A percentile compares a stretch with the other conserved stretches of the same genome.
phyloP scores from a whole-genome alignment of 2,113 vertebrate genomes.

The Eublepharis macularius region DNA sequence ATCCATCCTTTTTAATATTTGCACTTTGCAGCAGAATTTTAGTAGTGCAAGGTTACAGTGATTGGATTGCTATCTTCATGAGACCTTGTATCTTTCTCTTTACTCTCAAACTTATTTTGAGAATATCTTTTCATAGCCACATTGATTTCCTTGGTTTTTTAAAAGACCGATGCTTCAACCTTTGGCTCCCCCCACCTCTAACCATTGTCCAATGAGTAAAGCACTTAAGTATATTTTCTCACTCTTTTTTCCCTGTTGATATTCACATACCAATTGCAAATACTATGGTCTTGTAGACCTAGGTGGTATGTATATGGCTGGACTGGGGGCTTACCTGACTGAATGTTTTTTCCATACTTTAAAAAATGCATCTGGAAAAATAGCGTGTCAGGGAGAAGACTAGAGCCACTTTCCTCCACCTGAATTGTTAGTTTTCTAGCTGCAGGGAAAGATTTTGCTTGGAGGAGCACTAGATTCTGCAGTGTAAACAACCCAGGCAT shows the following conservation, averaged over 20 bases:
- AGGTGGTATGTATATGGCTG: too few relatives aligned
- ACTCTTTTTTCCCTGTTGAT: background rate
- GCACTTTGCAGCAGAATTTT: slow-evolving; percentile 46
- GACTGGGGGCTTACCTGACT: too few relatives aligned
- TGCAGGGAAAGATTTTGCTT: too few relatives aligned
- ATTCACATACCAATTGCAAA: background rate
- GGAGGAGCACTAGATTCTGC: too few relatives aligned
- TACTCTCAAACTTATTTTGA: background rate
- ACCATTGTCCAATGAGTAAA: background rate
- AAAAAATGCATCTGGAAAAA: too few relatives aligned
- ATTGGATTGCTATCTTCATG: slow-evolving; percentile 21
- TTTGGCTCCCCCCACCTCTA: background rate
- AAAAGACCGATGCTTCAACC: background rate
- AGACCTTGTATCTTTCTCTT: slow-evolving; percentile 13
- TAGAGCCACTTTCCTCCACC: too few relatives aligned
- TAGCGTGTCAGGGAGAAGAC: too few relatives aligned
- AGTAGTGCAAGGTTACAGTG: background rate
- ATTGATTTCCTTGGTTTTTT: background rate
- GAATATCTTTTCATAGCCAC: background rate
- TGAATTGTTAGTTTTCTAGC: too few relatives aligned
- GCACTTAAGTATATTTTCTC: background rate
- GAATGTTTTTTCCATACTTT: too few relatives aligned
- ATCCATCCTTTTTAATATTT: slow-evolving; percentile 48
- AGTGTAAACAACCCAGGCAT: too few relatives aligned
- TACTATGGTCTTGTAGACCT: too few relatives aligned